Evolutionary conservation across 2,888 invertebrate species (phyloP).

Genomic region (Terebella lapidaria): DNA sequence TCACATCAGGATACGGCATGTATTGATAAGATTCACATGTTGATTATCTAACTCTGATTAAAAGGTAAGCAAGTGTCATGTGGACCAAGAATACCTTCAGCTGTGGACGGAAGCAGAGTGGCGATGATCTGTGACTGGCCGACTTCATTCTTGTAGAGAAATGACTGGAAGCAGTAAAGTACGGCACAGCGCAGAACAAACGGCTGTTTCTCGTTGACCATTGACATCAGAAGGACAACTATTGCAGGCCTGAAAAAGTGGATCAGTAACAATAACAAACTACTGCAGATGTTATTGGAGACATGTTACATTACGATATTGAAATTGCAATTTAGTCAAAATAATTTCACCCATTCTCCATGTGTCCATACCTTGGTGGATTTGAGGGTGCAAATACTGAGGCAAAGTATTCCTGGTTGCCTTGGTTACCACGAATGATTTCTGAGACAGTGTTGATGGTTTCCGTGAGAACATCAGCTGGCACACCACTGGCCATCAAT

Average conservation of each 20-base stretch:
- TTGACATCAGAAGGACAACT: conserved; percentile 91
- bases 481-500: conserved; percentile 92
- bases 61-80: too few relatives aligned
- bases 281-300: not conserved
- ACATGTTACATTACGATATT: not conserved
- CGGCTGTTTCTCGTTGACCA: conserved; percentile 96
- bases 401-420: conserved; percentile 85
- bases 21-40: too few relatives aligned
- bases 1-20: too few relatives aligned
- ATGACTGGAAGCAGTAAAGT: conserved; percentile 95
- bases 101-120: conserved; percentile 82
- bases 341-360: too few relatives aligned
- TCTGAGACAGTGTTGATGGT: conserved; percentile 93
- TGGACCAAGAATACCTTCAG: conserved; percentile 64
- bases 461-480: conserved; percentile 92
- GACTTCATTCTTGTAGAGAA: conserved; percentile 83
- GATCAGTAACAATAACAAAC: not conserved
- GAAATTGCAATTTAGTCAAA: too few relatives aligned
- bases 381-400: conserved; percentile 85
- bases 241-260: conserved; percentile 70
- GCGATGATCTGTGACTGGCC: conserved; percentile 84
- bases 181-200: conserved; percentile 85
- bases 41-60: too few relatives aligned
- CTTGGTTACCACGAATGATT: conserved; percentile 81
- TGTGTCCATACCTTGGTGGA: conserved; percentile 66